These are phyloP conservation scores for Drosophila leontia DNA, from an alignment of 1,140 invertebrate genomes.

Conservation along the genomic window DNA sequence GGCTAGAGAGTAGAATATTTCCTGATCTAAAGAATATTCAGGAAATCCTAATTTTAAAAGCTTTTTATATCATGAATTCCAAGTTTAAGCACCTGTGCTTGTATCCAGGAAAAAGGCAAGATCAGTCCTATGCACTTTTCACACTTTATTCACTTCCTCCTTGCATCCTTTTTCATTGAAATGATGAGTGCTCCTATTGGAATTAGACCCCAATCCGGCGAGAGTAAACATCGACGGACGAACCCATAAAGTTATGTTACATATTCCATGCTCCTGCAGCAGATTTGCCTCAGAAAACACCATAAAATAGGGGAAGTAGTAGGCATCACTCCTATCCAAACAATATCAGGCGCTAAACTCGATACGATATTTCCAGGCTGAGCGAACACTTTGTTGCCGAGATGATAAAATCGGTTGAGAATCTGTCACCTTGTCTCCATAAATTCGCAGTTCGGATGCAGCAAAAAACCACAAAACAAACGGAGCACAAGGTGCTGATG, in stretches of 20 bases:
- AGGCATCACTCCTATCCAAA: slow-evolving; percentile 58
- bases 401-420: slow-evolving; percentile 79
- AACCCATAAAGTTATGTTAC: slow-evolving; percentile 55
- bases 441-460: slow-evolving; percentile 53
- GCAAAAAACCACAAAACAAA: slow-evolving; percentile 49
- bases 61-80: neutral
- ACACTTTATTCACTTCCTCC: slow-evolving; percentile 19
- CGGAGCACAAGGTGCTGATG: slow-evolving; percentile 17
- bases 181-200: slow-evolving; percentile 1
- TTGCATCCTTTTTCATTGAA: slow-evolving; percentile 25
- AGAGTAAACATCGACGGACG: slow-evolving; percentile 22
- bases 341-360: slow-evolving; percentile 43
- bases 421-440: slow-evolving; percentile 79
- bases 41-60: neutral
- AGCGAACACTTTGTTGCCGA: slow-evolving; percentile 67
- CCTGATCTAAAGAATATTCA: neutral
- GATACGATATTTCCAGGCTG: slow-evolving; percentile 35
- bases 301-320: slow-evolving; percentile 50
- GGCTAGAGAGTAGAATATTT: neutral
- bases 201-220: slow-evolving; percentile 26
- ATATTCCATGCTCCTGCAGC: slow-evolving; percentile 49
- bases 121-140: neutral
- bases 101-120: neutral
- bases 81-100: neutral
- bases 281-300: slow-evolving; percentile 37